Percentiles rank a stretch among this genome's conserved stretches.
phyloP scores from a whole-genome alignment of 2,113 vertebrate genomes.

The Ammospiza caudacuta region DNA sequence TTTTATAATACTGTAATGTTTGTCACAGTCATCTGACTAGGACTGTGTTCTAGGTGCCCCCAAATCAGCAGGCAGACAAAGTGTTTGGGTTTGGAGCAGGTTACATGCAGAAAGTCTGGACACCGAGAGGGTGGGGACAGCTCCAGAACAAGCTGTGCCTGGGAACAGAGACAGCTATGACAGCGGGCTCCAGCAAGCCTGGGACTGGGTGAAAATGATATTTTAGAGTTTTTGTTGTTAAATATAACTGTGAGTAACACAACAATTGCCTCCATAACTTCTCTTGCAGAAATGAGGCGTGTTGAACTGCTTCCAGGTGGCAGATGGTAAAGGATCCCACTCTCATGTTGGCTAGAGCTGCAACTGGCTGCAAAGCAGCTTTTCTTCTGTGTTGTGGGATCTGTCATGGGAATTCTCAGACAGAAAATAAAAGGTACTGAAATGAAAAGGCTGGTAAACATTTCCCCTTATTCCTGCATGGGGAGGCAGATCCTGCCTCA shows the following conservation, averaged over 20 bases:
- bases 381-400: constrained; percentile 2
- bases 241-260: constrained; percentile 11
- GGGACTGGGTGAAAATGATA: not conserved
- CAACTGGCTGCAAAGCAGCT: not conserved
- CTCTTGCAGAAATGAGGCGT: not conserved
- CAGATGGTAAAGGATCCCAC: constrained; percentile 38
- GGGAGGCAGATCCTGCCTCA: not conserved
- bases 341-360: not conserved
- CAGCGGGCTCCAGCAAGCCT: not conserved
- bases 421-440: not conserved
- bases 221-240: not conserved
- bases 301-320: constrained; percentile 46
- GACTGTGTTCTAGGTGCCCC: not conserved
- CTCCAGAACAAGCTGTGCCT: not conserved
- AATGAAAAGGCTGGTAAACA: not conserved
- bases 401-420: not conserved
- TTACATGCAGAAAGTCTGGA: not conserved
- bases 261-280: not conserved
- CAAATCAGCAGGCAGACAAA: not conserved
- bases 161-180: not conserved
- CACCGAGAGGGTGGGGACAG: not conserved
- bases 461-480: not conserved
- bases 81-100: not conserved
- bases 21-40: not conserved
- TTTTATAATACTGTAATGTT: not conserved